Conservation (phyloP, 2,888 invertebrate species). For the Drosophila imparisetae region DNA sequence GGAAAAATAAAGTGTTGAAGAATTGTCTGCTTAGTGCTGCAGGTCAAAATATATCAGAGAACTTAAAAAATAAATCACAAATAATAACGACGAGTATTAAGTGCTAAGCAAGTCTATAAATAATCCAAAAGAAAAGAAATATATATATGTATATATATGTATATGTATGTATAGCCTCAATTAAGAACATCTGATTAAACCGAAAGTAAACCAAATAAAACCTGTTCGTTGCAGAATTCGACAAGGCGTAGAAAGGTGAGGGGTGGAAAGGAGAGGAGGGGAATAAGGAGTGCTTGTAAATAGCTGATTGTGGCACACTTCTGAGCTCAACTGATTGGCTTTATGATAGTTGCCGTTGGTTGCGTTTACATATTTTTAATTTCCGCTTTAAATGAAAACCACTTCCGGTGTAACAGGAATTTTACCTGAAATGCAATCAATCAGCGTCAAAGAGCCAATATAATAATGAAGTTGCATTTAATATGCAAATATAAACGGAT, state of each 20-base stretch:
- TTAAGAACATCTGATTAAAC: not conserved
- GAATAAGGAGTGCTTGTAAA: slow-evolving; percentile 47
- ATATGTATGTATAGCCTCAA: not conserved
- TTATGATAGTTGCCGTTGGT: slow-evolving; percentile 22
- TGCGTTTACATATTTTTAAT: slow-evolving; percentile 73
- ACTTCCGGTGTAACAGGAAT: slow-evolving; percentile 50
- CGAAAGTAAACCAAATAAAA: not conserved
- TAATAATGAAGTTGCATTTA: not conserved
- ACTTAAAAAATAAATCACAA: not conserved
- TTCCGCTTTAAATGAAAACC: slow-evolving; percentile 78
- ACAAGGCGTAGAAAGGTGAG: not conserved
- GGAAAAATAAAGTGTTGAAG: not conserved
- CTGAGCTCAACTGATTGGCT: slow-evolving; percentile 2
- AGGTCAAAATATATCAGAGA: not conserved
- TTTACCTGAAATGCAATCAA: slow-evolving; percentile 21
- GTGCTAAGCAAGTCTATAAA: not conserved
- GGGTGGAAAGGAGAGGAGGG: not conserved
- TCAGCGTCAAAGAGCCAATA: slow-evolving; percentile 1
- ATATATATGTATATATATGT: too few species aligned
- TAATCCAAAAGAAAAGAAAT: not conserved
- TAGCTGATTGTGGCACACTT: slow-evolving; percentile 35
- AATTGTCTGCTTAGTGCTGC: not conserved
- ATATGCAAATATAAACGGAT: not conserved
- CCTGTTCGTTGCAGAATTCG: not conserved
- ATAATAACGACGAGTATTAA: too few species aligned